Percentiles rank a stretch among this genome's conserved stretches.
These are phyloP conservation scores for Microtus montanus DNA, from an alignment of 2,113 vertebrate genomes.

Conservation along the genomic window DNA sequence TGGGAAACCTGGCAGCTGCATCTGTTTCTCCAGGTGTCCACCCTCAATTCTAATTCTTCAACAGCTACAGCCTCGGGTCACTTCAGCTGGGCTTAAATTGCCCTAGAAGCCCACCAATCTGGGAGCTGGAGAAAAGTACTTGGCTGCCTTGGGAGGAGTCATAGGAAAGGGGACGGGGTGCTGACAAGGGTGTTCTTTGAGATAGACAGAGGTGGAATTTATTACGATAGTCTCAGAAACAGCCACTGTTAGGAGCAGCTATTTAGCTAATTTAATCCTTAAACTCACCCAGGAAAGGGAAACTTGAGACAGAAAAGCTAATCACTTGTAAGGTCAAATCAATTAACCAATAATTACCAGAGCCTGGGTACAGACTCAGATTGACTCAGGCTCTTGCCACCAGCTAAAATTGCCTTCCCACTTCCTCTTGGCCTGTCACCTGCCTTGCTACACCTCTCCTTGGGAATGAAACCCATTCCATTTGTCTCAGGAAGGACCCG, in stretches of 20 bases:
- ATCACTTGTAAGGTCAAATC: neutral
- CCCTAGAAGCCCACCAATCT: neutral
- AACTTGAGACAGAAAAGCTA: constrained; percentile 8
- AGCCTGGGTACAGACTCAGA: neutral
- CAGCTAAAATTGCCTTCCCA: neutral
- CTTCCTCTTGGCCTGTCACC: neutral
- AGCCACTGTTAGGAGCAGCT: neutral
- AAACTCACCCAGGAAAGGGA: neutral
- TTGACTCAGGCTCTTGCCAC: constrained; percentile 8
- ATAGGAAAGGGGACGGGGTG: neutral
- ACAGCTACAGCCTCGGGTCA: neutral
- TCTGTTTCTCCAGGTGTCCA: neutral
- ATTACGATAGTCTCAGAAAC: neutral
- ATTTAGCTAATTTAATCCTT: constrained; percentile 8
- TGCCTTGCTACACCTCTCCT: neutral
- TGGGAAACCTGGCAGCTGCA: neutral
- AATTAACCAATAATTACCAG: constrained; percentile 2
- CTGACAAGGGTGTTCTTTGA: neutral
- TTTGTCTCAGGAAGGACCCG: neutral
- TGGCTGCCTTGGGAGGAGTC: neutral
- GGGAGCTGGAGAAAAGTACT: neutral
- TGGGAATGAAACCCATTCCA: constrained; percentile 11
- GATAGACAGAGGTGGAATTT: neutral
- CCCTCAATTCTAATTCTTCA: constrained; percentile 6
- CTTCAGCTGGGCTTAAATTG: neutral